Evolutionary conservation across 2,797 vertebrate genomes (phyloP).

Genomic region (Darevskia mixta): DNA sequence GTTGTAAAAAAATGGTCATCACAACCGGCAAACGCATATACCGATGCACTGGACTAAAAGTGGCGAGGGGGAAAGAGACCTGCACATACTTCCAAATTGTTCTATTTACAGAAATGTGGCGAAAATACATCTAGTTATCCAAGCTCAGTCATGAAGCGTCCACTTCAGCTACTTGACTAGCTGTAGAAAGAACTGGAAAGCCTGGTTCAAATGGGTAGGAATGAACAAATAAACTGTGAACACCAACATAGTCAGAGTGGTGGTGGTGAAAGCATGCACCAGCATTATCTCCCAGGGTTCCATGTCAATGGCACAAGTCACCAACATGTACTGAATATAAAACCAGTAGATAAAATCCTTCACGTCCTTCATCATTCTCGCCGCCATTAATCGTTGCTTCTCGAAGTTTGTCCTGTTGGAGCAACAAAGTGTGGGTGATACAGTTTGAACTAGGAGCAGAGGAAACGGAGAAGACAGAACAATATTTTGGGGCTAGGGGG

Average conservation of each 20-base stretch:
- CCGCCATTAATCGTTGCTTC: background rate
- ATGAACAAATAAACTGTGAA: conserved; percentile 88
- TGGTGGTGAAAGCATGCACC: conserved; percentile 84
- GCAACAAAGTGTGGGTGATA: background rate
- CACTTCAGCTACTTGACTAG: conserved; percentile 81
- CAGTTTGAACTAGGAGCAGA: background rate
- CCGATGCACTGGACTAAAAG: background rate
- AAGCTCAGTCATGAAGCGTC: conserved; percentile 54
- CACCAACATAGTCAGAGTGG: conserved; percentile 79
- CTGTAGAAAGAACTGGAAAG: conserved; percentile 84
- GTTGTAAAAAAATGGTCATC: background rate
- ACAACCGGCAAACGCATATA: background rate
- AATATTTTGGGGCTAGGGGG: background rate
- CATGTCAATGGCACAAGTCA: conserved; percentile 90
- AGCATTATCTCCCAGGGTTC: conserved; percentile 92
- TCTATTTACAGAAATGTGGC: conserved; percentile 22
- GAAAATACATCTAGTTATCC: background rate
- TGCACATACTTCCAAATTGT: background rate
- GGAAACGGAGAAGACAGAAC: background rate
- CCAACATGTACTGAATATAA: conserved; percentile 91
- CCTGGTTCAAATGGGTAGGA: conserved; percentile 80
- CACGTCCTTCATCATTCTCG: conserved; percentile 83
- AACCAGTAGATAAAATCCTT: conserved; percentile 87
- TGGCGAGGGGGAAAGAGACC: background rate
- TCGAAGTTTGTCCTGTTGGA: conserved; percentile 14